Base-by-base conservation (phyloP, 2,888 invertebrate species). In the Hermodice carunculata region DNA sequence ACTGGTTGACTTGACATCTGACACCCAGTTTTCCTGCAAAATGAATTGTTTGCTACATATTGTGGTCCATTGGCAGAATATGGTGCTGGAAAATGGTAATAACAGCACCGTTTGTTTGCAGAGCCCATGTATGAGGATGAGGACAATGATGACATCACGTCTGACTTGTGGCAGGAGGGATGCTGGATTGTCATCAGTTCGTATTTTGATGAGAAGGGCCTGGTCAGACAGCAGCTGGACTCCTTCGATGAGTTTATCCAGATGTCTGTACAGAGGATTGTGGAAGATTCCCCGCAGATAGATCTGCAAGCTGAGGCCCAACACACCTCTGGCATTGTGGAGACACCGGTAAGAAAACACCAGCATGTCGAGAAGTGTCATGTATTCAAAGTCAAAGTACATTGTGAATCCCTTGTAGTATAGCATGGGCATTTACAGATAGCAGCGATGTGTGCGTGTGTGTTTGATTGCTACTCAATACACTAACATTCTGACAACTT, bases 111-210 rank as follows among this genome's bases (percentile, higher is more conserved):
- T n/a, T n/a, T 49, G 22, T 26, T 26, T 8, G 14, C 52, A 60
- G 60, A 60, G 1, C 17, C 19, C 57, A 31, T 40, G 19, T 57
- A 67, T 32, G 67, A 74, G 37, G 70, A 74, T 40, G 70, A 73
- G 44, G 87, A 87, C 48, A 80, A 80, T 58, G 97, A 96, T 86
- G 98, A 99, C 88, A 97, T 99, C 80, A 95, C 96, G 34, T 93
- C 96, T 5, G 98, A 99, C 85, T 88, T 98, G 72, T 99, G 99
- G 99, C 98, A 99, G 87, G 98, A 98, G 89, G 99, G 99, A 48
- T 99, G 99, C 82, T 99, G 99, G 99, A 98, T 99, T 82, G 98
- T 99, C 67, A 99, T 99, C 83, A 98, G 98, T 85, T 96, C 99
- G 0, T 99, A 99, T 87, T 99, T 99, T 84, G 99, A 99, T 85